Evolutionary conservation across 2,113 vertebrate genomes (phyloP).

Genomic region (Crotophaga sulcirostris): DNA sequence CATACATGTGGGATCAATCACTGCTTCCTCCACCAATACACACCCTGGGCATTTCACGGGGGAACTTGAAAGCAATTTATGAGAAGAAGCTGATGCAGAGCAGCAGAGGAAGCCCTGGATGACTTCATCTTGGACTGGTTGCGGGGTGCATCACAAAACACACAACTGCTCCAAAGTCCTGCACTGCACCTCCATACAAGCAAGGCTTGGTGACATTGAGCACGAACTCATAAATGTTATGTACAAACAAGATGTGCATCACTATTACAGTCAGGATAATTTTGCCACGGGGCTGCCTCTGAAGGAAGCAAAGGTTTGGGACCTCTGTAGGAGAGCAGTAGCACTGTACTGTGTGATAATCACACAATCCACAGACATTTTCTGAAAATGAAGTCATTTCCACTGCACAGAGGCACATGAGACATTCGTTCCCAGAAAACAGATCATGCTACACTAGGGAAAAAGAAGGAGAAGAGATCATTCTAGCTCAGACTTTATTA

Average conservation of each 20-base stretch:
- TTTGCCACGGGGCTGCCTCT: background rate
- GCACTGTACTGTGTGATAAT: background rate
- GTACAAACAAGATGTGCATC: background rate
- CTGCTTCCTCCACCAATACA: background rate
- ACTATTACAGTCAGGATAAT: fast-evolving
- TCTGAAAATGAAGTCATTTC: conserved; percentile 32
- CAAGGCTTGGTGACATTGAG: fast-evolving
- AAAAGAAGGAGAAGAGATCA: background rate
- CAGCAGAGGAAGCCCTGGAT: background rate
- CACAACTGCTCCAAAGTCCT: background rate
- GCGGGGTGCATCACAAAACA: background rate
- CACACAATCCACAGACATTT: background rate
- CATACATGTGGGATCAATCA: background rate
- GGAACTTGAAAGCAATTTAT: background rate
- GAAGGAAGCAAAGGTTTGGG: background rate
- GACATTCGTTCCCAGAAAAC: conserved; percentile 30
- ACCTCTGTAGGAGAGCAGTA: background rate
- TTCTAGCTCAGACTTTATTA: background rate
- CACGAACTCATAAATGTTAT: background rate
- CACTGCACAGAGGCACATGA: background rate
- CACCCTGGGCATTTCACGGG: background rate
- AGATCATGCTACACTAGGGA: background rate
- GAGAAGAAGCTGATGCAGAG: background rate
- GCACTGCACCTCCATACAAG: background rate
- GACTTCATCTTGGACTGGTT: background rate